Evolutionary conservation across 2,113 vertebrate genomes (phyloP), one percentile per base, ranked within the genome.

Genomic region (Neomonachus schauinslandi): DNA sequence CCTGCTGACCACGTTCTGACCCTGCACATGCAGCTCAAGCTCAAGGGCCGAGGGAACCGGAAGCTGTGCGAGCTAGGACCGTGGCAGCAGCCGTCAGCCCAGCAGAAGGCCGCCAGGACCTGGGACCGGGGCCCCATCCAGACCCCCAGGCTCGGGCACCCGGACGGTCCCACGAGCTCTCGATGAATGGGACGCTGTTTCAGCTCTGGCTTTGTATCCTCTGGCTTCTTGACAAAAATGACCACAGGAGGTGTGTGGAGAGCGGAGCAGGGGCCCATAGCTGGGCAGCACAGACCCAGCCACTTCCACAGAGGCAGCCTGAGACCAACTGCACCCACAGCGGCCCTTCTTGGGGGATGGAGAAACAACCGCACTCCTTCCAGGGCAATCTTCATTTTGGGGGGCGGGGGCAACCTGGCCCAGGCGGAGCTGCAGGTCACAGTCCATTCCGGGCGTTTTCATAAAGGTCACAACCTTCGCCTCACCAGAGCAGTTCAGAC

Each of bases 401-500:
- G 46, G 46, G 46, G 46, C 7, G 46, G 72, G 28, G 31, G n/a
- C 31, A 77, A 77, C 11, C 28, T n/a, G 26, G 69, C 3, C 21
- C n/a, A 7, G 26, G 19, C 0, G 26, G 51, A 80, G 31, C 5
- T 18, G 31, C 26, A 63, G 46, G 19, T 36, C 89, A 12, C 24
- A 57, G 53, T 19, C 5, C 33, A 33, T 74, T 69, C 22, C 53
- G 51, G 69, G 39, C 1, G 11, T 79, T 57, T 74, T 93, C 71
- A 61, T 1, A 7, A 83, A 79, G 55, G 76, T 82, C 28, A 65
- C 39, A 24, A 51, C 15, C 67, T 79, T 39, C 15, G 84, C 77
- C 81, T 79, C 33, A 49, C 14, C 10, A 91, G n/a, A 91, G n/a
- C n/a, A 67, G 13, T 31, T 79, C 76, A 89, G 57, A 93, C 57